Percentiles rank a stretch among this genome's conserved stretches.
Evolutionary conservation across 2,113 vertebrate genomes (phyloP).

Genomic region (Sula dactylatra): DNA sequence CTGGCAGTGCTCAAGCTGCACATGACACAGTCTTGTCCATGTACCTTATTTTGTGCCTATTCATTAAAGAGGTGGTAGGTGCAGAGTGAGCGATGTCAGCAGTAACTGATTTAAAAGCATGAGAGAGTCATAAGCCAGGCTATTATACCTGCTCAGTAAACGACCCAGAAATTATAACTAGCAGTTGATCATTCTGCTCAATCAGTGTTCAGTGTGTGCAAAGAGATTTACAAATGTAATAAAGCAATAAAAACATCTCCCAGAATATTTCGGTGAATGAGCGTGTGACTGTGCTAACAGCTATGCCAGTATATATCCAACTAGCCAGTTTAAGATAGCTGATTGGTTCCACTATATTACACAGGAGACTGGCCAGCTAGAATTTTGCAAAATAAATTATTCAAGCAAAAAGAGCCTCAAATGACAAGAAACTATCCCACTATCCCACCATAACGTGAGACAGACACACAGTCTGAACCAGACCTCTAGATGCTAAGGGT

Average conservation of each 20-base stretch:
- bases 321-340: constrained; percentile 25
- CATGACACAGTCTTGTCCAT: neutral
- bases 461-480: neutral
- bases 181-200: neutral
- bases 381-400: constrained; percentile 41
- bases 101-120: constrained; percentile 7
- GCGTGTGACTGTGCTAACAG: constrained; percentile 8
- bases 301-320: neutral
- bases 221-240: constrained; percentile 51
- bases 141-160: constrained; percentile 29
- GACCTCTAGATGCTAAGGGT: neutral
- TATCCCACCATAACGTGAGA: neutral
- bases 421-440: neutral
- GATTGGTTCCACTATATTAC: constrained; percentile 56
- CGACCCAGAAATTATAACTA: neutral
- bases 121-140: neutral
- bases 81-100: neutral
- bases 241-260: constrained; percentile 51
- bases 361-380: constrained; percentile 20
- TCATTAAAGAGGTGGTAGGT: constrained; percentile 28
- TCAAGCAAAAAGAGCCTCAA: constrained; percentile 18
- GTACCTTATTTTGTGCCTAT: neutral
- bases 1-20: neutral
- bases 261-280: constrained; percentile 4
- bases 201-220: constrained; percentile 13